Base-by-base conservation (phyloP, 2,113 vertebrate genomes). In the Rallus limicola region DNA sequence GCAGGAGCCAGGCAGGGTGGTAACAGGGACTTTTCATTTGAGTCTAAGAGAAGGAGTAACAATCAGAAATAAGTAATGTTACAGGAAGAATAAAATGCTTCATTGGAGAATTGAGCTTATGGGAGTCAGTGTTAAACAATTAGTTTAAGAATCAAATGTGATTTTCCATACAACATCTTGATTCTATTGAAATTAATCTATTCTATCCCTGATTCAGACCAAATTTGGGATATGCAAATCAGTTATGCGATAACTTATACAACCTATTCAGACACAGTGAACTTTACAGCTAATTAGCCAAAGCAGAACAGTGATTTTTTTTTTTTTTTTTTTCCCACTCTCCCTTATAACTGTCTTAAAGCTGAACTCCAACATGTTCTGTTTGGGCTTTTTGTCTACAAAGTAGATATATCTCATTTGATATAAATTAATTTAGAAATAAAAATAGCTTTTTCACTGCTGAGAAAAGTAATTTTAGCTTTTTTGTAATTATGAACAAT, bases 231-330 rank as follows among this genome's bases (percentile, higher is more conserved):
- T 40, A 3, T 56, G 17, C 3, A 82, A 71, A 71, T 71, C 12
- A 38, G 9, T 53, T 75, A 26, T 19, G 31, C 19, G 19, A 59
- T n/a, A 59, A 63, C 6, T 55, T 56, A 4, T 48, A 29, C 44
- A n/a, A 46, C 13, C 5, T 46, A 63, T 38, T 9, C 10, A 64
- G 5, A 25, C 4, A 28, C 1, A 50, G 67, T 1, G 0, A 59
- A 36, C 34, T 78, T 84, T 79, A 53, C 64, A 79, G 6, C 19
- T 55, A 31, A 63, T 38, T 29, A 71, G 8, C 6, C 40, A 67
- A 85, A 92, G 28, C 2, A 17, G 6, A 85, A 63, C 42, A 5
- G 10, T 53, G 48, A 82, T 2, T 16, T 26, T 56, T 11, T 34
- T 64, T 36, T 2, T 16, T 26, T 56, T 11, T 34, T 64, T 36